These are phyloP conservation scores for Myotis pilosus DNA, from an alignment of 2,797 vertebrate species.

Conservation along the genomic window DNA sequence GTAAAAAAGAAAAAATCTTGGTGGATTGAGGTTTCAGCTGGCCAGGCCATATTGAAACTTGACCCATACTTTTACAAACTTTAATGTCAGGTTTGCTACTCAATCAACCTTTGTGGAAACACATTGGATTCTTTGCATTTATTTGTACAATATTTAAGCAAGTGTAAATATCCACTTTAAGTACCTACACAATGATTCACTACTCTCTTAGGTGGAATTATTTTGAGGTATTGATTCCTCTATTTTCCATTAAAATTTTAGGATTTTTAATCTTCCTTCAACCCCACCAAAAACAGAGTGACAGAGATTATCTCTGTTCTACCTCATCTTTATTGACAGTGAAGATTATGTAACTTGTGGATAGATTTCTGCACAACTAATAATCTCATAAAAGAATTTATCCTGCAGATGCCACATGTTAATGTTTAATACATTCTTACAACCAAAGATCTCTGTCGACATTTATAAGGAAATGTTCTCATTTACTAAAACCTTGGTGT, in stretches of 20 bases:
- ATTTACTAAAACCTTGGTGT: neutral
- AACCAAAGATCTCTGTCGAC: conserved; percentile 51
- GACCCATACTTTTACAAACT: neutral
- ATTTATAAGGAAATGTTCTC: conserved; percentile 30
- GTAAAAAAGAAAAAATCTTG: neutral
- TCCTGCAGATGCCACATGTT: conserved; percentile 16
- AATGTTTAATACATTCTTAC: conserved; percentile 57
- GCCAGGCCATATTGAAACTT: neutral
- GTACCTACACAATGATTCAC: conserved; percentile 22
- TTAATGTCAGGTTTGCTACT: conserved; percentile 30
- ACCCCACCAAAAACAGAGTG: neutral
- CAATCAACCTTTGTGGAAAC: conserved; percentile 32
- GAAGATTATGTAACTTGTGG: conserved; percentile 51
- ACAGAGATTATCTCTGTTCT: neutral
- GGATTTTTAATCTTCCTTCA: conserved; percentile 42
- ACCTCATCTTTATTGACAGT: conserved; percentile 51
- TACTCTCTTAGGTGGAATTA: neutral
- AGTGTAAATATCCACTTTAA: conserved; percentile 42
- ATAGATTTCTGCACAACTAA: conserved; percentile 34
- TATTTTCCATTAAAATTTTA: conserved; percentile 17
- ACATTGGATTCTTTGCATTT: conserved; percentile 47
- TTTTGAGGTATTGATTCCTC: neutral
- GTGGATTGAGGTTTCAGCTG: conserved; percentile 25
- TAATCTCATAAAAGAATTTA: conserved; percentile 47
- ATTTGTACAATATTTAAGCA: conserved; percentile 67